These are phyloP conservation scores for Lutraria rhynchaena DNA, from an alignment of 1,140 invertebrate genomes.

Conservation along the genomic window DNA sequence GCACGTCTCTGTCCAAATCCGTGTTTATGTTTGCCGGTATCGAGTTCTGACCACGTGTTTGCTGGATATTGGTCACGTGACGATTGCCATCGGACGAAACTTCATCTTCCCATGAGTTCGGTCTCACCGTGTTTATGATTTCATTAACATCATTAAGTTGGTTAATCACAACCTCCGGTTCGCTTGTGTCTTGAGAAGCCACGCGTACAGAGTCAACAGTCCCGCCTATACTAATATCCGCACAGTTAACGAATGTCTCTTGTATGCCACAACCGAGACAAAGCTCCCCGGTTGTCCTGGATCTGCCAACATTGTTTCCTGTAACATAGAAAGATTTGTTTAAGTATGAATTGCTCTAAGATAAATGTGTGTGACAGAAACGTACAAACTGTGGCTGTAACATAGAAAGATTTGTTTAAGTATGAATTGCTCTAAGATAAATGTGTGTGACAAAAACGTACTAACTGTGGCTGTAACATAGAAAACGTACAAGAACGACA, in stretches of 20 bases:
- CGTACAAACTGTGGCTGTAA: too few relatives aligned
- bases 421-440: too few relatives aligned
- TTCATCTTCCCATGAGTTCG: neutral
- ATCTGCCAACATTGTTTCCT: constrained; percentile 37
- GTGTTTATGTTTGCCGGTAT: neutral
- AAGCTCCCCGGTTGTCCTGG: neutral
- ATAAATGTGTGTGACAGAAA: too few relatives aligned
- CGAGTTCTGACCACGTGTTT: neutral
- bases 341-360: too few relatives aligned
- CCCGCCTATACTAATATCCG: constrained; percentile 49
- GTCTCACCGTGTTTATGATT: neutral
- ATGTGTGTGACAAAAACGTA: too few relatives aligned
- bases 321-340: too few relatives aligned
- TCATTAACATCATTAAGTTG: neutral
- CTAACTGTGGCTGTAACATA: too few relatives aligned
- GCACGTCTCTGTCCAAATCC: neutral
- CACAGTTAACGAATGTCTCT: constrained; percentile 55
- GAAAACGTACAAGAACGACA: too few relatives aligned
- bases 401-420: too few relatives aligned
- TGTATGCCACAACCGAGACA: constrained; percentile 45
- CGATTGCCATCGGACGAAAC: neutral
- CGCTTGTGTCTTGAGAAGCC: neutral
- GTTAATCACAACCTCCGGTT: neutral
- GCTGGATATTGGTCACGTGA: too few relatives aligned
- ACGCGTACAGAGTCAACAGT: constrained; percentile 9